These are phyloP conservation scores for Xanthorhoe designata DNA, from an alignment of 2,888 invertebrate genomes.

Conservation along the genomic window DNA sequence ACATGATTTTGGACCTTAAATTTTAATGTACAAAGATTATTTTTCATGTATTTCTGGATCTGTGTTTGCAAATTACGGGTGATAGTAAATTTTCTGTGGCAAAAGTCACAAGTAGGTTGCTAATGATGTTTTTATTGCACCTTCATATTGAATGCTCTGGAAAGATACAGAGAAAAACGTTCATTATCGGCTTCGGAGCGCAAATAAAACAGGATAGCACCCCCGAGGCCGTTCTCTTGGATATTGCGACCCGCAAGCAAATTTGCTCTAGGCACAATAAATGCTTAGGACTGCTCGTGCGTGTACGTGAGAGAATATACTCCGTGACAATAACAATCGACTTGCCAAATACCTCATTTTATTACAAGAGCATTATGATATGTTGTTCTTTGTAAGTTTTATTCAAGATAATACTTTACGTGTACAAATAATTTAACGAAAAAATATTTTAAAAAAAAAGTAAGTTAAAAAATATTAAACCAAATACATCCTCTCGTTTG, in stretches of 20 bases:
- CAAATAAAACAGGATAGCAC: constrained; percentile 81
- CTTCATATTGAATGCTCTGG: constrained; percentile 73
- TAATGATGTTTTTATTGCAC: constrained; percentile 72
- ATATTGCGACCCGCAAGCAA: constrained; percentile 83
- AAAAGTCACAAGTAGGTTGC: constrained; percentile 52
- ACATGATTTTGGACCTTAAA: constrained; percentile 51
- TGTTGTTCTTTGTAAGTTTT: neutral
- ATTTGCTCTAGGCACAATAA: constrained; percentile 82
- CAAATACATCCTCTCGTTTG: neutral
- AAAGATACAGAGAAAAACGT: constrained; percentile 74
- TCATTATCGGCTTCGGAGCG: constrained; percentile 76
- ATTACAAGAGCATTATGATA: constrained; percentile 8
- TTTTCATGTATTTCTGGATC: constrained; percentile 32
- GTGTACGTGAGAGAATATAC: constrained; percentile 63
- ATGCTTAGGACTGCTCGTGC: constrained; percentile 63
- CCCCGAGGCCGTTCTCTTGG: constrained; percentile 74
- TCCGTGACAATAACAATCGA: constrained; percentile 58
- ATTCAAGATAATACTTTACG: neutral
- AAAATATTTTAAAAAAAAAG: too few relatives aligned
- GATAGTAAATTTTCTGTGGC: constrained; percentile 45
- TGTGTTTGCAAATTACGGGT: constrained; percentile 55
- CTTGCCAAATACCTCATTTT: constrained; percentile 20
- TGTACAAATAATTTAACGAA: neutral
- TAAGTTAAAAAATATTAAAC: too few relatives aligned
- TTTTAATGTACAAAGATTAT: constrained; percentile 11